phyloP scores from a whole-genome alignment of 2,888 invertebrate species.

The Tenthredo scrophulariae region DNA sequence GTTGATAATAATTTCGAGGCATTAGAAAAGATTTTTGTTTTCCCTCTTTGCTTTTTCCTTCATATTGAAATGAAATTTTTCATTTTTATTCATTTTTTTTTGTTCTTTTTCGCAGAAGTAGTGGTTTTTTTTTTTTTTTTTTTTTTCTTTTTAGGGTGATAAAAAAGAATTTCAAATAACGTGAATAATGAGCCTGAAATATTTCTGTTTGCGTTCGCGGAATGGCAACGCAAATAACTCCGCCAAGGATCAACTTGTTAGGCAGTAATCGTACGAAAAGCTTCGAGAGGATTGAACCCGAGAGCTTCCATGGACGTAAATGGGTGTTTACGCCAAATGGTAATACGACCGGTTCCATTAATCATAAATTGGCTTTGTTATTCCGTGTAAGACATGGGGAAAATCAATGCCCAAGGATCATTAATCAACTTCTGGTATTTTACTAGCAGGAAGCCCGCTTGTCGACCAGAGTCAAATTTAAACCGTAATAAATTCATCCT shows the following conservation, averaged over 20 bases:
- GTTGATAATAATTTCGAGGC: neutral
- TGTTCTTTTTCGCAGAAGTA: too few relatives aligned
- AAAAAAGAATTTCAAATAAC: neutral
- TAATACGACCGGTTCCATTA: slow-evolving; percentile 40
- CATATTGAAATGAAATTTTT: too few relatives aligned
- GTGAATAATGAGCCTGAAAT: neutral
- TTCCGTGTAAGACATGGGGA: slow-evolving; percentile 49
- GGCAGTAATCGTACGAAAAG: slow-evolving; percentile 26
- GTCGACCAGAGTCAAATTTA: slow-evolving; percentile 38
- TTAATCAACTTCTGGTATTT: slow-evolving; percentile 26
- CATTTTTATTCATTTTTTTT: too few relatives aligned
- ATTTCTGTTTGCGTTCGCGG: neutral
- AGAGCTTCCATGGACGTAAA: slow-evolving; percentile 36
- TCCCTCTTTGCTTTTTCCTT: too few relatives aligned
- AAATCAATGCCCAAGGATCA: slow-evolving; percentile 47
- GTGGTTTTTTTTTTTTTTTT: too few relatives aligned
- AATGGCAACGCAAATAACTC: slow-evolving; percentile 15
- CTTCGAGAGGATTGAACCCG: slow-evolving; percentile 5
- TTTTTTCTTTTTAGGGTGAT: neutral
- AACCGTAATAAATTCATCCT: slow-evolving; percentile 34
- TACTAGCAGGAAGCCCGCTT: slow-evolving; percentile 6
- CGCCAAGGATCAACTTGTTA: neutral
- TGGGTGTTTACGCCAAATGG: slow-evolving; percentile 48
- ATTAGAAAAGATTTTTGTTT: neutral
- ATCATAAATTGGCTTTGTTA: slow-evolving; percentile 53